Evolutionary conservation across 2,113 vertebrate genomes (phyloP).

Genomic region (Colinus virginianus): DNA sequence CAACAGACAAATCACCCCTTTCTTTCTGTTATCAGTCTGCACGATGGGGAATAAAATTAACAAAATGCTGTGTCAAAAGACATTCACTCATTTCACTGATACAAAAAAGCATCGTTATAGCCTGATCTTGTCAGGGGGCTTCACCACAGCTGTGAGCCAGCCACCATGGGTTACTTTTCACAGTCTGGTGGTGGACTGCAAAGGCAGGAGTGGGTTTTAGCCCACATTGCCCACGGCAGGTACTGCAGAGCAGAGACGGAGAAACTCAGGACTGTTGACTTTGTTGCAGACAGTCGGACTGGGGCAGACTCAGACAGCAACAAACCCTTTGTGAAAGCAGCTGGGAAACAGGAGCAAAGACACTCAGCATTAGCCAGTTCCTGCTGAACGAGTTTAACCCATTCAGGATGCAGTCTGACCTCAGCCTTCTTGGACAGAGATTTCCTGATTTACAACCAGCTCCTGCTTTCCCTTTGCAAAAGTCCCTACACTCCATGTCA

Average conservation of each 20-base stretch:
- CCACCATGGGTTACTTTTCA: neutral
- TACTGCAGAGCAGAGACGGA: rapidly evolving
- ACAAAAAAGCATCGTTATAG: neutral
- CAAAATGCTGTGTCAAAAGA: neutral
- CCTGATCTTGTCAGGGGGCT: neutral
- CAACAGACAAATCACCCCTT: neutral
- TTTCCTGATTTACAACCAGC: neutral
- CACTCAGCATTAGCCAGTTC: neutral
- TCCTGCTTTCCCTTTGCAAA: neutral
- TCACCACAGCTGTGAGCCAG: neutral
- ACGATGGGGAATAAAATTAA: conserved; percentile 9
- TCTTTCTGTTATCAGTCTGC: neutral
- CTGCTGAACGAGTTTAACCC: conserved; percentile 16
- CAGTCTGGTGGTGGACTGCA: neutral
- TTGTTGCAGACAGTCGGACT: conserved; percentile 56
- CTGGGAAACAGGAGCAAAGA: conserved; percentile 45
- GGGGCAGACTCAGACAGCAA: conserved; percentile 48
- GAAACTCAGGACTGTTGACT: neutral
- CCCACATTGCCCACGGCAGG: neutral
- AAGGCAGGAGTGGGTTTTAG: neutral
- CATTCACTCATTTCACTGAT: neutral
- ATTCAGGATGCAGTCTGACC: neutral
- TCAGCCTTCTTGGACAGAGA: neutral
- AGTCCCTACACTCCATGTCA: neutral
- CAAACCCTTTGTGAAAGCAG: conserved; percentile 56